phyloP scores from a whole-genome alignment of 2,113 vertebrate species.

The Pomatorhinus ruficollis region DNA sequence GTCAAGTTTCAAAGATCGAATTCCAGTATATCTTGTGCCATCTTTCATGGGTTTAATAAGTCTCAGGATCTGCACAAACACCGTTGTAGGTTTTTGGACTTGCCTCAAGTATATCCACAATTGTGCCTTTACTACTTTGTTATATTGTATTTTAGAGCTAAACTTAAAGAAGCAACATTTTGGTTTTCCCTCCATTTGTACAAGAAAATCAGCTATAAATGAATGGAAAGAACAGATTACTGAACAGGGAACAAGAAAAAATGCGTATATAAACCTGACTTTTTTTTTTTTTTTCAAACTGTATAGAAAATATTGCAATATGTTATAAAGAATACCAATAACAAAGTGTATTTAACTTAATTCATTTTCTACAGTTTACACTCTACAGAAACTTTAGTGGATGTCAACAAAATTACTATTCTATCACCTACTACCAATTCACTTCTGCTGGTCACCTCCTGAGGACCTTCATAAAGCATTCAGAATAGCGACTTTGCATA shows the following conservation, averaged over 20 bases:
- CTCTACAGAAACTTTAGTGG: background rate
- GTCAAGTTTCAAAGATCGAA: slow-evolving; percentile 96
- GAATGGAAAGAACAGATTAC: slow-evolving; percentile 66
- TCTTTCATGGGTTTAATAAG: slow-evolving; percentile 89
- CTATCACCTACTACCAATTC: background rate
- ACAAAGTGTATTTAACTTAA: background rate
- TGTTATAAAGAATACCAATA: background rate
- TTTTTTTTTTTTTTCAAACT: background rate
- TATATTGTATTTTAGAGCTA: slow-evolving; percentile 89
- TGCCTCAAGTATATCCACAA: slow-evolving; percentile 95
- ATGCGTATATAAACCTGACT: background rate
- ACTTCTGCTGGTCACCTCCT: background rate
- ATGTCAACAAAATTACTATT: background rate
- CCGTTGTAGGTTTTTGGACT: slow-evolving; percentile 85
- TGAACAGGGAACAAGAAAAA: slow-evolving; percentile 53
- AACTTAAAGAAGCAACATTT: slow-evolving; percentile 98
- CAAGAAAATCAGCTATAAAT: slow-evolving; percentile 85
- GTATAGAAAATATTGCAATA: background rate
- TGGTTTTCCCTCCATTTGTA: slow-evolving; percentile 86
- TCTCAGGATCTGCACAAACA: slow-evolving; percentile 96
- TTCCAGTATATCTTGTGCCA: slow-evolving; percentile 86
- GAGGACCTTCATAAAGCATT: background rate
- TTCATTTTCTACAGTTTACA: background rate
- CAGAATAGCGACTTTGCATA: background rate
- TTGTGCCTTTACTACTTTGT: slow-evolving; percentile 90